Conservation (phyloP, 1,140 invertebrate genomes). For the Bombus picipes region DNA sequence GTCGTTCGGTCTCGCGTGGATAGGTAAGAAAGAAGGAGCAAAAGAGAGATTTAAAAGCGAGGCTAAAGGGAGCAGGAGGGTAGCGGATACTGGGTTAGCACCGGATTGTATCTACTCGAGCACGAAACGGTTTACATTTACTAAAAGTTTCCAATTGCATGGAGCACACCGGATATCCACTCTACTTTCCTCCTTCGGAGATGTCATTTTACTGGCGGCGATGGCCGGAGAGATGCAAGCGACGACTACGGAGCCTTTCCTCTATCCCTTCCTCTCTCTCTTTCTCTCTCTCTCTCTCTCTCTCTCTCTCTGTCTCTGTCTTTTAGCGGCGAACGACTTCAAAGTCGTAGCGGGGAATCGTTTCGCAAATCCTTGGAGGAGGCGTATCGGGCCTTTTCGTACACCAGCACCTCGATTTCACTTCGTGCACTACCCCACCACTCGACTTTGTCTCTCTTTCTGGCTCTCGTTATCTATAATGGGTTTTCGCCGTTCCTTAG, state of each 20-base stretch:
- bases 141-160: slow-evolving; percentile 76
- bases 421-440: slow-evolving; percentile 34
- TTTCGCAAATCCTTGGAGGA: slow-evolving; percentile 69
- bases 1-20: slow-evolving; percentile 36
- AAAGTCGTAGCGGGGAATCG: slow-evolving; percentile 71
- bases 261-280: background rate
- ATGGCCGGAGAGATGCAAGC: slow-evolving; percentile 59
- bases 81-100: slow-evolving; percentile 70
- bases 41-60: slow-evolving; percentile 51
- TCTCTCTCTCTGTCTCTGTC: background rate
- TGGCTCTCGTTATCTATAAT: slow-evolving; percentile 69
- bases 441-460: slow-evolving; percentile 64
- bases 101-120: slow-evolving; percentile 74
- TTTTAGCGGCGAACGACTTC: slow-evolving; percentile 60
- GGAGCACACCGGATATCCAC: slow-evolving; percentile 71
- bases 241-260: slow-evolving; percentile 16
- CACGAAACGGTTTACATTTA: slow-evolving; percentile 78
- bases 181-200: slow-evolving; percentile 71
- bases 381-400: slow-evolving; percentile 64
- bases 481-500: slow-evolving; percentile 66
- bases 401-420: slow-evolving; percentile 60
- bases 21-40: slow-evolving; percentile 42
- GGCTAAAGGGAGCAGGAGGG: slow-evolving; percentile 53
- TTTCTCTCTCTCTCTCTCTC: background rate
- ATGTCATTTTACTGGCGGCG: slow-evolving; percentile 74